Evolutionary conservation across 2,113 vertebrate species (phyloP), one percentile per base, ranked within the genome.

Genomic region (Bombycilla garrulus): DNA sequence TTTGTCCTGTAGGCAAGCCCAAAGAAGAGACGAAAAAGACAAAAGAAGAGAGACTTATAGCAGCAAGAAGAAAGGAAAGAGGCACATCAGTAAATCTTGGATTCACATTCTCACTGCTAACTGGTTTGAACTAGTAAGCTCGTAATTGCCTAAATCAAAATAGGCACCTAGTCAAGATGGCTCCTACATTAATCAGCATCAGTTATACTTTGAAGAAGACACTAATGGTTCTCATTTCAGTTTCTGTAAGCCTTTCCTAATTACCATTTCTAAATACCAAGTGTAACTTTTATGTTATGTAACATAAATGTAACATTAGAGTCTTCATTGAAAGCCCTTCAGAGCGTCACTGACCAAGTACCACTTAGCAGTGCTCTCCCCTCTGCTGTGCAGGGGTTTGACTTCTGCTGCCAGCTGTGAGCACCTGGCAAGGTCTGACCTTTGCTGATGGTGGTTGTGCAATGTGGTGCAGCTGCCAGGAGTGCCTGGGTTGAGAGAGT

Each of bases 91-190:
- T 88, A 88, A 69, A 58, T 81, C 56, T 67, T 84, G 73, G 35
- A 51, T 64, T 72, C 51, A 13, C 26, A 62, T 92, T 86, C 64
- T 74, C 13, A n/a, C 28, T 87, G 62, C 0, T 0, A 77, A 92
- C 94, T 90, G 76, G 53, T 87, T 96, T 95, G 87, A 90, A 91
- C 93, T 76, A 47, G 53, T 81, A 76, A 81, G n/a, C 56, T 85
- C 28, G 2, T 84, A 96, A 91, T 78, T 95, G 81, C 51, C 48
- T 81, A 82, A 91, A 96, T 95, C 87, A 89, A 95, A 95, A 76
- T 38, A 94, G 70, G 61, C 61, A 66, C 48, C 50, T 45, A 73
- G 29, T 95, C 91, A 90, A 89, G 61, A 76, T 71, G 84, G 57
- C 78, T 93, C 81, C 61, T 71, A 12, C 65, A 64, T 85, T 79